A percentile compares a stretch with the other conserved stretches of the same genome.
phyloP scores from a whole-genome alignment of 2,113 vertebrate genomes.

The Otocyon megalotis region DNA sequence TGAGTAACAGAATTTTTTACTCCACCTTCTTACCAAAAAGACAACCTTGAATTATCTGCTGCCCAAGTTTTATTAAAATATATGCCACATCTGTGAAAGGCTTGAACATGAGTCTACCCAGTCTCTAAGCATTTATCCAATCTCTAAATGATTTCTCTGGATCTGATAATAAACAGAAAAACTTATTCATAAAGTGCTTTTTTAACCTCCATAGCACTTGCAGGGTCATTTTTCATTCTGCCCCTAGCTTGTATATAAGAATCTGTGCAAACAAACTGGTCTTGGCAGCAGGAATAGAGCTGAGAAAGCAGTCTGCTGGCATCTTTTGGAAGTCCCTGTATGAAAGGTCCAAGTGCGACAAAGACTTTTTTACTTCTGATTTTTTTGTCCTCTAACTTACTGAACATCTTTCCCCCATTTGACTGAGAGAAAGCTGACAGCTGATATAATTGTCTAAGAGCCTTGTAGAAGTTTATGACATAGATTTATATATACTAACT shows the following conservation, averaged over 20 bases:
- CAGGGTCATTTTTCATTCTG: background rate
- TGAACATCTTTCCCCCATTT: background rate
- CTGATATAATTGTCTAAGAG: background rate
- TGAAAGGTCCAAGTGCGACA: background rate
- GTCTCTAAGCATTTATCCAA: background rate
- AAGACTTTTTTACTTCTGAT: background rate
- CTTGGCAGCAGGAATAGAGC: background rate
- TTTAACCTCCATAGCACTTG: background rate
- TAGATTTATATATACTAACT: background rate
- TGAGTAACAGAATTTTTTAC: slow-evolving; percentile 24
- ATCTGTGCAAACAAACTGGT: background rate
- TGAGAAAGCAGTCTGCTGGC: background rate
- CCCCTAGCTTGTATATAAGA: background rate
- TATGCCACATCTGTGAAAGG: background rate
- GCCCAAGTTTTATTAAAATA: slow-evolving; percentile 50
- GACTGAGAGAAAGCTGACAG: background rate
- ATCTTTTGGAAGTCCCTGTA: background rate
- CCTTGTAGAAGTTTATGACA: background rate
- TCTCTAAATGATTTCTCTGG: slow-evolving; percentile 6
- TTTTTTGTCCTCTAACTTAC: background rate
- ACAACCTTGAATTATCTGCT: slow-evolving; percentile 57
- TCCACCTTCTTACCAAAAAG: slow-evolving; percentile 38
- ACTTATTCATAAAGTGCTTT: background rate
- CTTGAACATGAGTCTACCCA: background rate
- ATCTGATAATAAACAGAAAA: slow-evolving; percentile 6